phyloP scores from a whole-genome alignment of 2,888 invertebrate species.

The Stenichneumon culpator region DNA sequence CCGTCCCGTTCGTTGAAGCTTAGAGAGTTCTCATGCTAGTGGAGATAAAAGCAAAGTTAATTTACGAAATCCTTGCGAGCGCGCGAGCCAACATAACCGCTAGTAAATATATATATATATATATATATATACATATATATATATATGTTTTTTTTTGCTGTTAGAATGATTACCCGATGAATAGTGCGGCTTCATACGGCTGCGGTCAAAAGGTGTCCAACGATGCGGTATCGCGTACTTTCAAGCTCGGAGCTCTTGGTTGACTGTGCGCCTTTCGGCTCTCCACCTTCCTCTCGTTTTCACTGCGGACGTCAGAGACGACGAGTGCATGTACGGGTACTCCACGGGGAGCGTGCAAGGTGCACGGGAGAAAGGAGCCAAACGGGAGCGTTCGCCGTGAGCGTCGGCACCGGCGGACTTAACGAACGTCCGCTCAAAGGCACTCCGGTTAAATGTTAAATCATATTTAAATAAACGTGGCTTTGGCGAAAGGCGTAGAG shows the following conservation, averaged over 20 bases:
- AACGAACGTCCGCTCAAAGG: conserved; percentile 48
- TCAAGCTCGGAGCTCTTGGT: conserved; percentile 1
- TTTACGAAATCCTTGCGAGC: too few species aligned
- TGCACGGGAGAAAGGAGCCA: conserved; percentile 1
- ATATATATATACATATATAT: too few species aligned
- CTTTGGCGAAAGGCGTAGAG: conserved; percentile 12
- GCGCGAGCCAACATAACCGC: too few species aligned
- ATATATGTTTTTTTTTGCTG: background rate
- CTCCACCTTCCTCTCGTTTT: background rate
- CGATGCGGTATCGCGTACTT: background rate
- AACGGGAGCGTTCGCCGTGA: conserved; percentile 21
- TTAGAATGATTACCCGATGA: conserved; percentile 27
- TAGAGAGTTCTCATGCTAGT: too few species aligned
- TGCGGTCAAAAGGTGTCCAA: conserved; percentile 33
- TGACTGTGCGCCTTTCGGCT: background rate
- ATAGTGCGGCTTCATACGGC: background rate
- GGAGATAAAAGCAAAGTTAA: too few species aligned
- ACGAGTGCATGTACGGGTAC: background rate
- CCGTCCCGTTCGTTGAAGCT: too few species aligned
- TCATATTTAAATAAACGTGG: conserved; percentile 53
- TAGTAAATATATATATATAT: too few species aligned
- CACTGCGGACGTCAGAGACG: background rate
- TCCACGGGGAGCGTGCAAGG: background rate
- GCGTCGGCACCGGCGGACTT: conserved; percentile 19
- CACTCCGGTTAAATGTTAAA: conserved; percentile 43